phyloP scores from a whole-genome alignment of 2,888 invertebrate species.

The Acleris literana region DNA sequence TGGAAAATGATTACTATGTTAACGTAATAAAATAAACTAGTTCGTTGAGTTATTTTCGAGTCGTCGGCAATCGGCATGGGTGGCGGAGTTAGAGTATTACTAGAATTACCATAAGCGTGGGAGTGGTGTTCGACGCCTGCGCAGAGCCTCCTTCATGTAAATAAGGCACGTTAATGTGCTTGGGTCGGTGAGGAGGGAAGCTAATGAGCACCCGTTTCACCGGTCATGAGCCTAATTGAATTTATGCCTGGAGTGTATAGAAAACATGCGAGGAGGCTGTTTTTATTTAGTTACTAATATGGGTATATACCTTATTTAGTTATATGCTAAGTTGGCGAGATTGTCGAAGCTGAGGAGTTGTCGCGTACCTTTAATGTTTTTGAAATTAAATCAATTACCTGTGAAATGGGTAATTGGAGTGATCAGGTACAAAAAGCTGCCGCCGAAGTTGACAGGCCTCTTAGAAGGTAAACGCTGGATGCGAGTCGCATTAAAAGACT shows the following conservation, averaged over 20 bases:
- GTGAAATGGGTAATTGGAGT: no score
- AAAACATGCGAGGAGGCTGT: not conserved
- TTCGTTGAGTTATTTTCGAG: not conserved
- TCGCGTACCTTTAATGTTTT: no score
- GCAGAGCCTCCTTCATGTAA: not conserved
- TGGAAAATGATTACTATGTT: conserved; percentile 26
- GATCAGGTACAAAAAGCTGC: no score
- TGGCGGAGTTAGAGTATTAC: conserved; percentile 4
- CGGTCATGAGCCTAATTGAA: conserved; percentile 19
- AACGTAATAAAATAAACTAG: conserved; percentile 27
- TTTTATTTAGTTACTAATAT: not conserved
- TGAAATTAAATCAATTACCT: no score
- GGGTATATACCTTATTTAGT: no score
- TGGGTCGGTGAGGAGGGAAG: not conserved
- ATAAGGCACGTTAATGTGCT: conserved; percentile 4
- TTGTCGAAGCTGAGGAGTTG: no score
- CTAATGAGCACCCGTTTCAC: conserved; percentile 19
- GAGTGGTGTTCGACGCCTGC: conserved; percentile 6
- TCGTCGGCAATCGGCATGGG: not conserved
- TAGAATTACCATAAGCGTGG: conserved; percentile 23
- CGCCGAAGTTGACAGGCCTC: no score
- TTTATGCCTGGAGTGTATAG: conserved; percentile 14
- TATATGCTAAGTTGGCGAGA: no score
- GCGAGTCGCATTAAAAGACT: no score
- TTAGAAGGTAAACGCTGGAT: no score